phyloP scores from a whole-genome alignment of 2,888 invertebrate genomes.

The Palloptera scutellata region DNA sequence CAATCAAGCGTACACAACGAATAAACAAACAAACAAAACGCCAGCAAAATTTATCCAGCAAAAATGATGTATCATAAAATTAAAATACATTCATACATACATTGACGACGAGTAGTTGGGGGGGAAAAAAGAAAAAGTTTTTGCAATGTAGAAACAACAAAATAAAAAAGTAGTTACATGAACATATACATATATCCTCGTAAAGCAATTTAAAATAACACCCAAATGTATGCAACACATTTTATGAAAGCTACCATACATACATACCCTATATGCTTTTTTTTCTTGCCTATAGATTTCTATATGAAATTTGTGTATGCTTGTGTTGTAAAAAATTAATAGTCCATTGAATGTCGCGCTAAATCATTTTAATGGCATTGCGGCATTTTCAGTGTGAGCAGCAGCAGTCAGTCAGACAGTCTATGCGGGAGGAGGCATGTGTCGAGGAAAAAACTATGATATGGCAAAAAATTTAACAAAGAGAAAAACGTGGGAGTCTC shows the following conservation, averaged over 20 bases:
- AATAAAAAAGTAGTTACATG: not conserved
- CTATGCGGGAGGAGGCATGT: slow-evolving; percentile 13
- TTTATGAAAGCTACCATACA: slow-evolving; percentile 12
- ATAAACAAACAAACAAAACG: not conserved
- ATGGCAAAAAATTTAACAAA: slow-evolving; percentile 16
- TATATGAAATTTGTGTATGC: not conserved
- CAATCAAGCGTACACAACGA: slow-evolving; percentile 26
- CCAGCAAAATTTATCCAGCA: not conserved
- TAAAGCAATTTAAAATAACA: slow-evolving; percentile 19
- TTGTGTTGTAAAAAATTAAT: slow-evolving; percentile 41
- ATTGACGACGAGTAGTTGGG: too few relatives aligned
- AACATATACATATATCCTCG: slow-evolving; percentile 6
- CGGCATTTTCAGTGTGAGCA: not conserved
- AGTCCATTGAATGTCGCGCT: slow-evolving; percentile 43
- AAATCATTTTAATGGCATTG: slow-evolving; percentile 44
- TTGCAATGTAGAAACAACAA: not conserved
- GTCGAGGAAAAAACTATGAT: slow-evolving; percentile 12
- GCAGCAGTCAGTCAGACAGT: slow-evolving; percentile 12
- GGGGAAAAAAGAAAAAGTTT: not conserved
- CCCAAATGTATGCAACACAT: slow-evolving; percentile 24
- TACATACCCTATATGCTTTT: slow-evolving; percentile 10
- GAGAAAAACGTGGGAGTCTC: slow-evolving; percentile 11
- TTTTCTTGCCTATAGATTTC: not conserved
- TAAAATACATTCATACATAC: slow-evolving; percentile 8
- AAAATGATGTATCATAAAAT: slow-evolving; percentile 6